Evolutionary conservation across 2,797 vertebrate genomes (phyloP).

Genomic region (Trematocara caparti): DNA sequence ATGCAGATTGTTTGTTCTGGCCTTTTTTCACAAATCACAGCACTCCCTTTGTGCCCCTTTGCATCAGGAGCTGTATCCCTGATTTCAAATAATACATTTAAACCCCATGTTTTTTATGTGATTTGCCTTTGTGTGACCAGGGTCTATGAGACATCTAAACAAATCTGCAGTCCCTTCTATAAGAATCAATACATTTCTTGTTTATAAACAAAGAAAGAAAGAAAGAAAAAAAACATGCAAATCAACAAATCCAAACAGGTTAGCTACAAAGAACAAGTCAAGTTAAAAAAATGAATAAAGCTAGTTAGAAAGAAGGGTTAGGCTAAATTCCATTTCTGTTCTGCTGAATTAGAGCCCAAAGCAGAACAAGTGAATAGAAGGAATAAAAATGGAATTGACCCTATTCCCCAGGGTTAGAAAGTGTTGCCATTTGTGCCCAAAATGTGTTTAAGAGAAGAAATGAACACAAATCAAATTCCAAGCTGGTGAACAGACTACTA

Average conservation of each 20-base stretch:
- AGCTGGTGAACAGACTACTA: constrained; percentile 45
- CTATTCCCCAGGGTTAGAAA: constrained; percentile 63
- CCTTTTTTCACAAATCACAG: neutral
- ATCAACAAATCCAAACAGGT: constrained; percentile 42
- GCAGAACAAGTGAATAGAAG: neutral
- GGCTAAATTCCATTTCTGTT: constrained; percentile 68
- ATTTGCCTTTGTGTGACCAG: constrained; percentile 15
- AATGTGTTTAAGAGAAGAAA: constrained; percentile 38
- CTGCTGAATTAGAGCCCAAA: neutral
- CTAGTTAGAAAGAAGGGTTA: constrained; percentile 61
- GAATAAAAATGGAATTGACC: constrained; percentile 63
- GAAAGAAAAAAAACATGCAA: neutral
- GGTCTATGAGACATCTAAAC: constrained; percentile 6
- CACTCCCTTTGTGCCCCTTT: neutral
- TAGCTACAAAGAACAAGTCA: constrained; percentile 60
- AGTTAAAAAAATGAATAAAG: constrained; percentile 52
- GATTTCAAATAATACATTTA: neutral
- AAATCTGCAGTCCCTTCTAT: constrained; percentile 31
- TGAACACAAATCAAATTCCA: constrained; percentile 62
- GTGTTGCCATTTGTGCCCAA: constrained; percentile 27
- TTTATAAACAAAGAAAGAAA: neutral
- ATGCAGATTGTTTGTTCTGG: constrained; percentile 9
- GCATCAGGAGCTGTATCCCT: neutral
- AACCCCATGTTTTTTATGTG: neutral
- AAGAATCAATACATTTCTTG: constrained; percentile 9